Evolutionary conservation across 1,140 invertebrate genomes (phyloP).

Genomic region (Schlechtendalia chinensis): DNA sequence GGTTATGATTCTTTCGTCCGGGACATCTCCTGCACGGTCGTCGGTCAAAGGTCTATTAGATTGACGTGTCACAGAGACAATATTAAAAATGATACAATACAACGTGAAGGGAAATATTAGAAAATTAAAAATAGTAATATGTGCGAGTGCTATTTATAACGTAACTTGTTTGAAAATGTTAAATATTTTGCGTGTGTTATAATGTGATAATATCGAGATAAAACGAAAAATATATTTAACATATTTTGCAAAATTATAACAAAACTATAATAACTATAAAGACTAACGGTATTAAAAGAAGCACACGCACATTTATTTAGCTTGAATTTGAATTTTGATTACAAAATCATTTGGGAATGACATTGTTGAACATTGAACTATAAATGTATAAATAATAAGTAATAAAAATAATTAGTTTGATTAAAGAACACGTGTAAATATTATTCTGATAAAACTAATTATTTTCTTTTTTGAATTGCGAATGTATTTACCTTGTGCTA

Average conservation of each 20-base stretch:
- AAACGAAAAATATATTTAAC: background rate
- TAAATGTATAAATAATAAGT: no score
- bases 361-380: no score
- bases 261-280: no score
- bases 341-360: no score
- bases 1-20: constrained; percentile 9
- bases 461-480: background rate
- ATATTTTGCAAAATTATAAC: background rate
- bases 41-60: background rate
- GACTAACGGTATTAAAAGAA: background rate
- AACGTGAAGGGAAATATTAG: background rate
- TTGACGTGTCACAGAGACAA: background rate
- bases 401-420: background rate
- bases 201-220: background rate
- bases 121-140: background rate
- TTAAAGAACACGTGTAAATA: background rate
- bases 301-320: no score
- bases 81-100: background rate
- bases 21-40: background rate
- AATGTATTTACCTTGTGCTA: constrained; percentile 22
- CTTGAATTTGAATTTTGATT: background rate
- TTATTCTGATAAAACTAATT: background rate
- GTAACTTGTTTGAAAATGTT: background rate
- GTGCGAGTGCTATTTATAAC: background rate
- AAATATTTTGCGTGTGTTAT: no score